Conservation (phyloP, 1,140 invertebrate genomes). For the Scaptomyza montana region DNA sequence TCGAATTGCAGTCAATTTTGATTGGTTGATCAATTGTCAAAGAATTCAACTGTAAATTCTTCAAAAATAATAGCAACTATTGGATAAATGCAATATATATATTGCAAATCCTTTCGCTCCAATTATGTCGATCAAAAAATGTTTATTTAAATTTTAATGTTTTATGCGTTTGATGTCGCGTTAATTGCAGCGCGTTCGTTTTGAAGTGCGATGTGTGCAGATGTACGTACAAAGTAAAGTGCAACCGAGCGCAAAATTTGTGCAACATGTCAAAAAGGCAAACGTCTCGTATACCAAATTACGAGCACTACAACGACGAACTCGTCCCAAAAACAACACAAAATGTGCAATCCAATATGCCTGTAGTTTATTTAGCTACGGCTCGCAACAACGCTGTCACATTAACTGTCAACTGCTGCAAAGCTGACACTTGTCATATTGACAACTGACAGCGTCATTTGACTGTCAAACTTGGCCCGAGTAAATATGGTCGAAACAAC, state of each 20-base stretch:
- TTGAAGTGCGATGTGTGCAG: background rate
- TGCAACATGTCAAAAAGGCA: slow-evolving; percentile 19
- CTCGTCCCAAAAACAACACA: too few relatives aligned
- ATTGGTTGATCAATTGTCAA: slow-evolving; percentile 2
- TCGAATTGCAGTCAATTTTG: background rate
- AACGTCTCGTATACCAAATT: background rate
- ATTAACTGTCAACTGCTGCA: slow-evolving; percentile 80
- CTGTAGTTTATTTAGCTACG: slow-evolving; percentile 74
- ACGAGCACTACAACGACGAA: background rate
- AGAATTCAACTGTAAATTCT: background rate
- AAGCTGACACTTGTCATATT: slow-evolving; percentile 80
- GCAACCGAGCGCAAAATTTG: slow-evolving; percentile 1
- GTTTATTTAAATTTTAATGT: too few relatives aligned
- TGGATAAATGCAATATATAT: background rate
- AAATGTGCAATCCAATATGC: slow-evolving; percentile 72
- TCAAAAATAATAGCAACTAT: background rate
- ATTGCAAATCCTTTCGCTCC: background rate
- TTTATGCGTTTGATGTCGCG: too few relatives aligned
- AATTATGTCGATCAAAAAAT: background rate
- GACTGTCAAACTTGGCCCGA: slow-evolving; percentile 68
- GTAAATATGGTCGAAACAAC: slow-evolving; percentile 42
- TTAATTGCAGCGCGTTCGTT: background rate
- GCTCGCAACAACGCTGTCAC: slow-evolving; percentile 69
- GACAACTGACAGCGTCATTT: slow-evolving; percentile 81
- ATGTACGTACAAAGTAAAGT: background rate